Evolutionary conservation across 1,140 invertebrate species (phyloP).

Genomic region (Eulimnadia texana): DNA sequence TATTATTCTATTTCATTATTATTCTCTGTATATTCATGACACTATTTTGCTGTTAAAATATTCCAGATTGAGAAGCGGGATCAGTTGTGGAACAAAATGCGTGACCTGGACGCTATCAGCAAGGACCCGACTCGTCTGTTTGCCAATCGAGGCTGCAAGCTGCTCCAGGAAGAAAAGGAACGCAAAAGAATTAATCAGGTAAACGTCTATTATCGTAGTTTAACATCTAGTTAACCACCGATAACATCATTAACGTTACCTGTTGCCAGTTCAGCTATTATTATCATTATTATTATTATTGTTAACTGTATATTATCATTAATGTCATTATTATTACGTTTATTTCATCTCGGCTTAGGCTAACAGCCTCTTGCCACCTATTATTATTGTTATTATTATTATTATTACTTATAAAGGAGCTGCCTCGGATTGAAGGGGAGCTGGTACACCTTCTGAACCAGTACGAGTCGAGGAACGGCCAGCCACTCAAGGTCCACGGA

Average conservation of each 20-base stretch:
- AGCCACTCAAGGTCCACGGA: conserved; percentile 28
- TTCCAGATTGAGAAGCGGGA: conserved; percentile 45
- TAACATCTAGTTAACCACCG: too few relatives aligned
- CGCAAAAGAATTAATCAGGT: conserved; percentile 52
- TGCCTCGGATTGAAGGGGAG: conserved; percentile 33
- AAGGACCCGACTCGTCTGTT: conserved; percentile 56
- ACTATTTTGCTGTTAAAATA: conserved; percentile 27
- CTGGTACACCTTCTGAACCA: conserved; percentile 25
- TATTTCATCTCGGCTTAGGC: too few relatives aligned
- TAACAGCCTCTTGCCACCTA: too few relatives aligned
- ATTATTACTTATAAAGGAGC: conserved; percentile 19
- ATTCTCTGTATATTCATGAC: conserved; percentile 7
- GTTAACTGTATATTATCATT: too few relatives aligned
- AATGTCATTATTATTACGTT: too few relatives aligned
- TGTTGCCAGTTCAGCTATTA: too few relatives aligned
- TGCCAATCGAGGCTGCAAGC: conserved; percentile 65
- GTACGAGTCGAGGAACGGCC: conserved; percentile 27
- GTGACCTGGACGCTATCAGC: conserved; percentile 49
- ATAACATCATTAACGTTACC: too few relatives aligned
- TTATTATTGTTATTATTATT: too few relatives aligned
- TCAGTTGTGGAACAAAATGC: conserved; percentile 47
- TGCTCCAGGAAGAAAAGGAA: conserved; percentile 68
- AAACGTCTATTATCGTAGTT: too few relatives aligned
- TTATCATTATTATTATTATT: too few relatives aligned
- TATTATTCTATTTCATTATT: neutral